phyloP scores from a whole-genome alignment of 2,113 vertebrate species.

The Pluvianellus socialis region DNA sequence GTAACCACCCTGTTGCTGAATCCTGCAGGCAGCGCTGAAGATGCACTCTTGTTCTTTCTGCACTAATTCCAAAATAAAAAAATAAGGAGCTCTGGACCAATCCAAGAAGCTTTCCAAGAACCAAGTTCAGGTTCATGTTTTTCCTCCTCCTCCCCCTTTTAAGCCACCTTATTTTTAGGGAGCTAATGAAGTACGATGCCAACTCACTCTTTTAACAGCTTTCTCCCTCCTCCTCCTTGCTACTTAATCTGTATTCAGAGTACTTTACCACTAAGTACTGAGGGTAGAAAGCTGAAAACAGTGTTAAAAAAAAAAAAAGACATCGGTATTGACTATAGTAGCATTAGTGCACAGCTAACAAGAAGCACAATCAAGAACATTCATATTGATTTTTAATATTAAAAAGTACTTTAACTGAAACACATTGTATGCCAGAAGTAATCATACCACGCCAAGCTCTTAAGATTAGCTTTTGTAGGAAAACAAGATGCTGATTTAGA shows the following conservation, averaged over 20 bases:
- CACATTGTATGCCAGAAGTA: background rate
- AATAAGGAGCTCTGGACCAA: background rate
- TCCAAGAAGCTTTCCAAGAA: background rate
- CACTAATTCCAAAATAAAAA: background rate
- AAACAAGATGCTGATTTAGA: background rate
- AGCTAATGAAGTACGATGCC: background rate
- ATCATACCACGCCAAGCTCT: background rate
- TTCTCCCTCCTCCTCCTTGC: background rate
- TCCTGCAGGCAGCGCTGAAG: background rate
- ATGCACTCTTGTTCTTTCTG: background rate
- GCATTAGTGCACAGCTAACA: background rate
- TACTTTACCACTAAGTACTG: background rate
- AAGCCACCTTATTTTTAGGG: background rate
- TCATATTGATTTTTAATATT: background rate
- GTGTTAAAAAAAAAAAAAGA: background rate
- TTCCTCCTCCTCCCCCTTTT: background rate
- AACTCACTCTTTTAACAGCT: background rate
- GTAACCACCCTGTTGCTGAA: background rate
- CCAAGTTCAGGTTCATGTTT: background rate
- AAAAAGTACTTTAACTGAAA: background rate
- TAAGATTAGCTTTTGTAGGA: background rate
- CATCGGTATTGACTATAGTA: background rate
- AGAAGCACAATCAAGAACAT: background rate
- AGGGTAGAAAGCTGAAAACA: background rate
- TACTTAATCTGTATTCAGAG: slow-evolving; percentile 1